These are phyloP conservation scores for Drosophila vallismaia DNA, from an alignment of 2,888 invertebrate species.

Conservation along the genomic window DNA sequence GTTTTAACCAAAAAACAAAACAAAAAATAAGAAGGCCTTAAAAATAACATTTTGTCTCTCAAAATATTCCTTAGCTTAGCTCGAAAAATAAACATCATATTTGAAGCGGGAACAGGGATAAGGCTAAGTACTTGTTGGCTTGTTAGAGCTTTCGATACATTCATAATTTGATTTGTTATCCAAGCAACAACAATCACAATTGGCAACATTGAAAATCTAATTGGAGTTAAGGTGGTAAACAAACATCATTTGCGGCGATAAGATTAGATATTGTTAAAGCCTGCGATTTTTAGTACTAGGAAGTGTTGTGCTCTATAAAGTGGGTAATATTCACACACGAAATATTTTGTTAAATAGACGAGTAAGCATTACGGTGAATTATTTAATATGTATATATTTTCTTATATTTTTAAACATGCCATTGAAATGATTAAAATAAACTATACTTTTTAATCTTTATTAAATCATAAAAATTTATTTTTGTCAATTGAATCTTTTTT, in stretches of 20 bases:
- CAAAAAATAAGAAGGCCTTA: not conserved
- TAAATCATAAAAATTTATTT: not conserved
- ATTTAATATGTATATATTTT: not conserved
- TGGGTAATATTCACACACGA: conserved; percentile 15
- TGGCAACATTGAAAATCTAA: conserved; percentile 50
- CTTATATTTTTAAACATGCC: not conserved
- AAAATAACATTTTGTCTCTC: too few species aligned
- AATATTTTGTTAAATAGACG: conserved; percentile 2
- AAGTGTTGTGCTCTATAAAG: conserved; percentile 17
- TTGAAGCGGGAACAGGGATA: not conserved
- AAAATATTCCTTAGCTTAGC: too few species aligned
- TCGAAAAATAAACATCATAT: not conserved
- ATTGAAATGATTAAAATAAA: too few species aligned
- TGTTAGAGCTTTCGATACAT: conserved; percentile 8
- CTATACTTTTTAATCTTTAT: not conserved
- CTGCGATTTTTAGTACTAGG: conserved; percentile 25
- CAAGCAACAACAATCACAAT: conserved; percentile 21
- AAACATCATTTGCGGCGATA: conserved; percentile 58
- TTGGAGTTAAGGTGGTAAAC: conserved; percentile 42
- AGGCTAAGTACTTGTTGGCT: not conserved
- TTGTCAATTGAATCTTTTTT: too few species aligned
- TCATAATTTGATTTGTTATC: conserved; percentile 37
- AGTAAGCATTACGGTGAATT: conserved; percentile 25
- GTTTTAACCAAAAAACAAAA: too few species aligned
- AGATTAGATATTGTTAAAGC: conserved; percentile 62